Evolutionary conservation across 2,888 invertebrate species (phyloP).

Genomic region (Ormyrus rosae): DNA sequence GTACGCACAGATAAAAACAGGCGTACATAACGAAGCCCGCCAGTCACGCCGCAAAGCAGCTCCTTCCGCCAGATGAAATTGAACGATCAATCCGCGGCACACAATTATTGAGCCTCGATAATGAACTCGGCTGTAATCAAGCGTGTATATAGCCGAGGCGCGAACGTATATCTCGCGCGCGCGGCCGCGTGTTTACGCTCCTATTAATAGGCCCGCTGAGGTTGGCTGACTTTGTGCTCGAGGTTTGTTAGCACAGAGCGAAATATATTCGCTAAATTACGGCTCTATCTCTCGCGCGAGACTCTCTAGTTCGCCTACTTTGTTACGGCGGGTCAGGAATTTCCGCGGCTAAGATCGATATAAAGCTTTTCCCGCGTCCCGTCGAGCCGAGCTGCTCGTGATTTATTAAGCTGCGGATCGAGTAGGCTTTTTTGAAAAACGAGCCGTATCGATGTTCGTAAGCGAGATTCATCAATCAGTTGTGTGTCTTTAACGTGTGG

Average conservation of each 20-base stretch:
- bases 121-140: slow-evolving; percentile 2
- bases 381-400: background rate
- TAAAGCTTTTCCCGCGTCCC: background rate
- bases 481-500: too few species aligned
- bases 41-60: too few species aligned
- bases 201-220: slow-evolving; percentile 4
- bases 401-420: too few species aligned
- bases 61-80: too few species aligned
- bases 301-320: background rate
- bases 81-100: background rate
- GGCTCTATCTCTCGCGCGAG: background rate
- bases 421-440: too few species aligned
- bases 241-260: background rate
- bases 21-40: too few species aligned
- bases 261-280: background rate
- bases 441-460: too few species aligned
- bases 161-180: background rate
- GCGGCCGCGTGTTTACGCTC: slow-evolving; percentile 4
- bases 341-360: too few species aligned
- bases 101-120: background rate
- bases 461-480: too few species aligned
- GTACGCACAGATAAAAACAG: too few species aligned
- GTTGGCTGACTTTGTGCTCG: background rate
- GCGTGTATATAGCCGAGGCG: background rate
- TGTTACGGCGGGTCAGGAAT: too few species aligned